phyloP scores from a whole-genome alignment of 2,113 vertebrate genomes.

The Clarias gariepinus region DNA sequence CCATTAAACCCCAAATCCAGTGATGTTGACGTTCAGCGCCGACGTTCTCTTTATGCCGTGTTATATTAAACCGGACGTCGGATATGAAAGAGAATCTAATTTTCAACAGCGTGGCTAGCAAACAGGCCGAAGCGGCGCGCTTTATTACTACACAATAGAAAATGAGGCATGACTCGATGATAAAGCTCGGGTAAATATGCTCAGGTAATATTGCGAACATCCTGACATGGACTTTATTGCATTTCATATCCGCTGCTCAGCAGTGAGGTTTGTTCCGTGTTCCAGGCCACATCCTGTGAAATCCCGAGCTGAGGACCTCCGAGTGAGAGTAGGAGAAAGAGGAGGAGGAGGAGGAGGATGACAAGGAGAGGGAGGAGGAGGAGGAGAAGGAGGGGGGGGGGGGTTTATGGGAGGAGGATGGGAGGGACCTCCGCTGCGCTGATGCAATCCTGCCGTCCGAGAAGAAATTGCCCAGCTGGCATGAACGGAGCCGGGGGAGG shows the following conservation, averaged over 20 bases:
- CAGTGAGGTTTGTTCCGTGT: conserved; percentile 13
- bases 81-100: background rate
- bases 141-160: conserved; percentile 22
- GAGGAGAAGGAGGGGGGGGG: conserved; percentile 22
- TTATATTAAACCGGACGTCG: background rate
- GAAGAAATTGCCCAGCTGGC: conserved; percentile 52
- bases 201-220: conserved; percentile 16
- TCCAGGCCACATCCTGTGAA: conserved; percentile 17
- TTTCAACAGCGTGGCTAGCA: background rate
- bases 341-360: background rate
- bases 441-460: conserved; percentile 57
- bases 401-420: conserved; percentile 1
- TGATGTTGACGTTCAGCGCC: background rate
- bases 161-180: background rate
- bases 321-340: background rate
- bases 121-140: background rate
- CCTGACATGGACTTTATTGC: conserved; percentile 4
- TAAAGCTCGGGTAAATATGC: conserved; percentile 30
- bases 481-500: conserved; percentile 9
- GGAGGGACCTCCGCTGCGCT: conserved; percentile 38
- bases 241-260: conserved; percentile 40
- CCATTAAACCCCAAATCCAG: background rate
- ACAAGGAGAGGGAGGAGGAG: background rate
- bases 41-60: background rate
- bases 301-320: conserved; percentile 21